Percentiles rank a stretch among this genome's conserved stretches.
Conservation (phyloP, 2,113 vertebrate species). For the Trichechus manatus region DNA sequence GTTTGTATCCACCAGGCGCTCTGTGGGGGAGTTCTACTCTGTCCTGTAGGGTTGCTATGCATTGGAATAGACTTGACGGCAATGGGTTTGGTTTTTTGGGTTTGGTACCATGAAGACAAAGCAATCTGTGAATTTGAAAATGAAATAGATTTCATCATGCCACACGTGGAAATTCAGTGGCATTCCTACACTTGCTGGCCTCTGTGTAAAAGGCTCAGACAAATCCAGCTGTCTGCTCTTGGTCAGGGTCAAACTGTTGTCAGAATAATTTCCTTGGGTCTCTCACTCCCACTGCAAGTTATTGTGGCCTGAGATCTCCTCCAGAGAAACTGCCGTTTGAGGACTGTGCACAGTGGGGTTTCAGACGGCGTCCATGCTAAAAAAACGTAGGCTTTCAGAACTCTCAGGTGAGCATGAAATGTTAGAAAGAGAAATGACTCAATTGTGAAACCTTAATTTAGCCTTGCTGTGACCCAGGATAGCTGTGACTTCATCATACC, state of each 20-base stretch:
- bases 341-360: background rate
- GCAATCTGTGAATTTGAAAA: background rate
- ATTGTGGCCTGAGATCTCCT: background rate
- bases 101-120: background rate
- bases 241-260: background rate
- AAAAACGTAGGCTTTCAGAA: background rate
- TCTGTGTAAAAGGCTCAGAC: background rate
- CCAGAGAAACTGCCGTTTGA: background rate
- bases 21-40: too few relatives aligned
- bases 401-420: too few relatives aligned
- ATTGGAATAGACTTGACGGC: too few relatives aligned
- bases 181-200: background rate
- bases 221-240: fast-evolving
- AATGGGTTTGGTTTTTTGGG: too few relatives aligned
- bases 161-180: fast-evolving
- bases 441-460: background rate
- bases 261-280: background rate
- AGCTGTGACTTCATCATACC: background rate
- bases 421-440: background rate
- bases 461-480: background rate
- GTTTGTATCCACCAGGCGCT: too few relatives aligned
- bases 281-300: background rate
- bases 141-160: background rate
- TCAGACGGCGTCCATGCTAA: fast-evolving
- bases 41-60: too few relatives aligned